These are phyloP conservation scores for Acanthurus tractus DNA, from an alignment of 2,797 vertebrate species.

Conservation along the genomic window DNA sequence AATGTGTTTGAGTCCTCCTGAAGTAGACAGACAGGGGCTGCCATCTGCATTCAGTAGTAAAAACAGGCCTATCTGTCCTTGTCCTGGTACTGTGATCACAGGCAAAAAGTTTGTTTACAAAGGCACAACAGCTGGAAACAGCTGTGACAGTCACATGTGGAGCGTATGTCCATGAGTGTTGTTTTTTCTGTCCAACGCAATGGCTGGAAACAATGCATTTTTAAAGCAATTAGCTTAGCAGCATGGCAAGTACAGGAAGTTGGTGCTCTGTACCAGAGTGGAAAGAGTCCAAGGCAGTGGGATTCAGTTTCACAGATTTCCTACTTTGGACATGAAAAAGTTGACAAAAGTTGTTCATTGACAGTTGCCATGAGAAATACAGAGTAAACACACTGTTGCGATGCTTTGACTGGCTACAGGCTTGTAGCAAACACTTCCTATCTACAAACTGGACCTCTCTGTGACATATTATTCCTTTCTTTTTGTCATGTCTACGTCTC, in stretches of 20 bases:
- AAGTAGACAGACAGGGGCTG: not conserved
- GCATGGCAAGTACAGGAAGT: not conserved
- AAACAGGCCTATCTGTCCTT: not conserved
- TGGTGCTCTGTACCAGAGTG: not conserved
- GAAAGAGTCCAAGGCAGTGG: not conserved
- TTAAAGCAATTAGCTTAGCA: conserved; percentile 13
- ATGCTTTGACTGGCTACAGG: conserved; percentile 35
- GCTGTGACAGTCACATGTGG: conserved; percentile 5
- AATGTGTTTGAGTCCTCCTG: conserved; percentile 4
- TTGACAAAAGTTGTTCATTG: not conserved
- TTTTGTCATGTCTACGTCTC: conserved; percentile 37
- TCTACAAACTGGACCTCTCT: conserved; percentile 41
- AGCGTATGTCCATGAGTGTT: not conserved
- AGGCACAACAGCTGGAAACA: not conserved
- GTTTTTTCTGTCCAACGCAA: conserved; percentile 10
- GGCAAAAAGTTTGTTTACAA: not conserved
- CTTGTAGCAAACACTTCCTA: conserved; percentile 43
- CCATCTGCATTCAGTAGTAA: conserved; percentile 8
- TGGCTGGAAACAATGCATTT: conserved; percentile 1
- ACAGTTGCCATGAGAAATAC: conserved; percentile 43
- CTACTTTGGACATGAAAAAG: conserved; percentile 57
- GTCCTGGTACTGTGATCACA: not conserved
- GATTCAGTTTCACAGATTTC: conserved; percentile 40
- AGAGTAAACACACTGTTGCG: conserved; percentile 53
- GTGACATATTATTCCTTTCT: conserved; percentile 46